Evolutionary conservation across 2,797 vertebrate species (phyloP).

Genomic region (Mus spretus): DNA sequence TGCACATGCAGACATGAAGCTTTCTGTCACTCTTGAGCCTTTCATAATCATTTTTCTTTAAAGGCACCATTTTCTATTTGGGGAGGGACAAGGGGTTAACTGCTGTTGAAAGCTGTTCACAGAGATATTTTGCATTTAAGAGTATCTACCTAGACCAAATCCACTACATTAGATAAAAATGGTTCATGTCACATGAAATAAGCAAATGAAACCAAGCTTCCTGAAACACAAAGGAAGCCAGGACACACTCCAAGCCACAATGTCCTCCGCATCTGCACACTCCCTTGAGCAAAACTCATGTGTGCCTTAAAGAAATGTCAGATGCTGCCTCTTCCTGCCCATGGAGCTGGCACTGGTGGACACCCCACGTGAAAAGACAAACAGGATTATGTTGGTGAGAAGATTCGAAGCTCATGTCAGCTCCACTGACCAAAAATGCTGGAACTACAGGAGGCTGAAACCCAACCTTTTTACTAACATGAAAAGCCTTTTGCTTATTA

Average conservation of each 20-base stretch:
- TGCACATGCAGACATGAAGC: conserved; percentile 76
- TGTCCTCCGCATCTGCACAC: conserved; percentile 84
- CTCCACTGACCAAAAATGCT: conserved; percentile 85
- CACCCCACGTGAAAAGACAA: conserved; percentile 87
- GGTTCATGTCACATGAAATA: conserved; percentile 77
- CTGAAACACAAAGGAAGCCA: conserved; percentile 85
- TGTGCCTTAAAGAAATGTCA: conserved; percentile 87
- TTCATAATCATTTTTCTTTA: conserved; percentile 53
- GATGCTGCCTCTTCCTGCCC: conserved; percentile 88
- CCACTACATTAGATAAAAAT: conserved; percentile 79
- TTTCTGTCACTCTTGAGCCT: conserved; percentile 81
- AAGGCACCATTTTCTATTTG: conserved; percentile 34
- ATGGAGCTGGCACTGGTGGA: conserved; percentile 87
- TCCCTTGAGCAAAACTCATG: conserved; percentile 86
- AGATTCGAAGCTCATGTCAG: conserved; percentile 83
- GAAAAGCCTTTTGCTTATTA: conserved; percentile 62
- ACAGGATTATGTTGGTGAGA: conserved; percentile 87
- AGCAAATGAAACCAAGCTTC: conserved; percentile 84
- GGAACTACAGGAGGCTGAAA: conserved; percentile 73
- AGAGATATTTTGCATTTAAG: conserved; percentile 56
- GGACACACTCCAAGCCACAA: conserved; percentile 80
- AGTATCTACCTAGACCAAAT: conserved; percentile 16
- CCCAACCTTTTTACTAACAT: conserved; percentile 73
- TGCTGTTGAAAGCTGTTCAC: conserved; percentile 59
- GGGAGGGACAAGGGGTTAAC: not conserved